Evolutionary conservation across 1,140 invertebrate genomes (phyloP).

Genomic region (Riptortus pedestris): DNA sequence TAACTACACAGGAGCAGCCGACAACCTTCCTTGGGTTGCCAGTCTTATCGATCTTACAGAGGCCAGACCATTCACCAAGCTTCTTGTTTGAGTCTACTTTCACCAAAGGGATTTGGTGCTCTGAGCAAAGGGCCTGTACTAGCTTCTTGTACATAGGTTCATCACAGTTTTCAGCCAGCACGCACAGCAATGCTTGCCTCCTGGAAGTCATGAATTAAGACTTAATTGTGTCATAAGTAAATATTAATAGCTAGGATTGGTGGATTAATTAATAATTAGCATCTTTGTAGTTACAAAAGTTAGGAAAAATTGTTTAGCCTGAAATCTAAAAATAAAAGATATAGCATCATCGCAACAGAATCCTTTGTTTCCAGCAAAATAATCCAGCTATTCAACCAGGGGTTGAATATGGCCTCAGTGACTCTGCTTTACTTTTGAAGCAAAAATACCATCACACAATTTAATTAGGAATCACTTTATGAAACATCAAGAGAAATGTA

Average conservation of each 20-base stretch:
- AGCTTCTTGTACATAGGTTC: constrained; percentile 95
- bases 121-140: constrained; percentile 95
- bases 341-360: too few species aligned
- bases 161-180: constrained; percentile 95
- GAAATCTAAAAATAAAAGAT: too few species aligned
- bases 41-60: constrained; percentile 98
- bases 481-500: too few species aligned
- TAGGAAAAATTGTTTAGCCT: background rate
- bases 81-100: constrained; percentile 40
- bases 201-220: background rate
- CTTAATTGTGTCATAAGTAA: constrained; percentile 46
- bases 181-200: constrained; percentile 89
- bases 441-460: too few species aligned
- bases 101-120: constrained; percentile 94
- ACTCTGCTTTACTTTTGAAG: too few species aligned
- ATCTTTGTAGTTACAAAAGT: constrained; percentile 18
- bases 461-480: too few species aligned
- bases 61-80: constrained; percentile 81
- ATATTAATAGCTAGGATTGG: constrained; percentile 19
- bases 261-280: background rate
- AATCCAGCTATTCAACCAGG: too few species aligned
- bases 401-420: too few species aligned
- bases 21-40: constrained; percentile 98
- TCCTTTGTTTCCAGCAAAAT: too few species aligned
- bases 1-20: constrained; percentile 95